A percentile compares a stretch with the other conserved stretches of the same genome.
Conservation (phyloP, 2,888 invertebrate species). For the Allygus modestus region DNA sequence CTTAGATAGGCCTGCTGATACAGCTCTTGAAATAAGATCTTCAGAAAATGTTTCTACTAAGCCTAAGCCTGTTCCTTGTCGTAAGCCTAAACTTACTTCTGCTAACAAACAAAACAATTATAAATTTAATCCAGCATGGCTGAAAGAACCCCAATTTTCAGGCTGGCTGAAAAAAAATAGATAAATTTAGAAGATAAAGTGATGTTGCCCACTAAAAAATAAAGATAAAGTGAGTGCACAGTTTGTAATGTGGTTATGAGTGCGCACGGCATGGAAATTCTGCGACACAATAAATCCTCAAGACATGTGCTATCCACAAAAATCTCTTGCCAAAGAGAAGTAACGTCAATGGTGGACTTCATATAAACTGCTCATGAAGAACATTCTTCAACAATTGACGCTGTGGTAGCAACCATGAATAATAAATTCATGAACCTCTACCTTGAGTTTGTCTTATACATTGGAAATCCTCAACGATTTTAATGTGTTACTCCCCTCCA, state of each 20-base stretch:
- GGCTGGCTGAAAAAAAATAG: too few relatives aligned
- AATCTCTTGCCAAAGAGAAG: not conserved
- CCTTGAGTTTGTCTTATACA: conserved; percentile 54
- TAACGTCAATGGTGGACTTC: not conserved
- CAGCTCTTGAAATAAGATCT: too few relatives aligned
- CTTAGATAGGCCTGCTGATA: too few relatives aligned
- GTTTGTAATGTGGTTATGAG: conserved; percentile 4
- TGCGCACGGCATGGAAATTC: conserved; percentile 10
- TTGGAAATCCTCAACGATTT: conserved; percentile 54
- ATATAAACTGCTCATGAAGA: conserved; percentile 31
- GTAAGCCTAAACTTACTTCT: too few relatives aligned
- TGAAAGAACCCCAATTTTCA: too few relatives aligned
- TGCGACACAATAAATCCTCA: too few relatives aligned
- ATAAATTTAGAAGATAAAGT: not conserved
- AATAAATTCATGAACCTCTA: conserved; percentile 28
- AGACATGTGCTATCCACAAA: not conserved
- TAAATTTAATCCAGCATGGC: too few relatives aligned
- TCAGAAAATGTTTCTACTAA: too few relatives aligned
- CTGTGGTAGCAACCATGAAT: conserved; percentile 25
- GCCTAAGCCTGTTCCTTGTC: too few relatives aligned
- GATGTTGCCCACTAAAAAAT: conserved; percentile 12
- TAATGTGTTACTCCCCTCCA: conserved; percentile 53
- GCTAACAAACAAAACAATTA: too few relatives aligned
- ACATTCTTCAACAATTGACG: conserved; percentile 32
- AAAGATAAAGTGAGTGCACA: too few relatives aligned